Evolutionary conservation across 1,140 invertebrate species (phyloP).

Genomic region (Sinella curviseta): DNA sequence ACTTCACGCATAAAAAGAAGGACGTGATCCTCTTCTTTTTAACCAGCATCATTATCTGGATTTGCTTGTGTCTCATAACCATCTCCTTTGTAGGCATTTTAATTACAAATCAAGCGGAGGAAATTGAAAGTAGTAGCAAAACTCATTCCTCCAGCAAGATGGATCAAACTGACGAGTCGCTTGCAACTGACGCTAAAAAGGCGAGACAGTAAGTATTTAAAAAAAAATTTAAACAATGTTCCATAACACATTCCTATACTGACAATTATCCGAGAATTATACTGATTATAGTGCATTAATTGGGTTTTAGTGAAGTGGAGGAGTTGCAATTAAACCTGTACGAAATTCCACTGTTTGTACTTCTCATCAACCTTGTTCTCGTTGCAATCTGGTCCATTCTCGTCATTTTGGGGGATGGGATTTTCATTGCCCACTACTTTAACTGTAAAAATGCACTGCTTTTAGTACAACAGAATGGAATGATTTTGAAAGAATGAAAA

Average conservation of each 20-base stretch:
- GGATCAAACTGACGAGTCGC: not conserved
- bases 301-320: not conserved
- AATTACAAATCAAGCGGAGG: not conserved
- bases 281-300: not conserved
- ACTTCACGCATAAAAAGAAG: not conserved
- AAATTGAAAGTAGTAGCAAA: not conserved
- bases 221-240: not conserved
- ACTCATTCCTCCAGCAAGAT: not conserved
- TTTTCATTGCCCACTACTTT: conserved; percentile 34
- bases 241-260: too few species aligned
- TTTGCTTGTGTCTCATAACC: not conserved
- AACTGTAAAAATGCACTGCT: conserved; percentile 22
- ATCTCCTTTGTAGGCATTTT: not conserved
- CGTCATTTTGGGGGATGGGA: conserved; percentile 34
- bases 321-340: conserved; percentile 17
- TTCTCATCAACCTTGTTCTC: conserved; percentile 20
- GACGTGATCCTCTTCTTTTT: not conserved
- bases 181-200: too few species aligned
- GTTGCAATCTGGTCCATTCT: conserved; percentile 36
- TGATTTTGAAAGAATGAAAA: not conserved
- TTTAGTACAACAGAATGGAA: not conserved
- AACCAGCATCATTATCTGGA: not conserved
- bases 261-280: not conserved
- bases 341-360: not conserved
- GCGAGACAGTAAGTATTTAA: not conserved